phyloP scores from a whole-genome alignment of 2,797 vertebrate species.

The Acipenser oxyrinchus region DNA sequence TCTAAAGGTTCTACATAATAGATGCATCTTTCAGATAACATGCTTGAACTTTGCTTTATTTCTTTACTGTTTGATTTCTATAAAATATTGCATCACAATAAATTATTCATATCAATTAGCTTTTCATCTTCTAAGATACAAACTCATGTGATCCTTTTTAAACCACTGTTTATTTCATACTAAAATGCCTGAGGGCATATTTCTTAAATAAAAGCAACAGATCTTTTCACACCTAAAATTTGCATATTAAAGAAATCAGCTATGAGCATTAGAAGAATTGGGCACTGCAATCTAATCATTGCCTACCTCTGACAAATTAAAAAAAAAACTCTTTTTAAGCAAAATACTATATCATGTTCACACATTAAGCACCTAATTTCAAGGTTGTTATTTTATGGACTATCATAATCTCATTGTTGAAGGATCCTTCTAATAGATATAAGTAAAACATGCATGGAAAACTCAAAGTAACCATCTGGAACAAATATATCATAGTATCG shows the following conservation, averaged over 20 bases:
- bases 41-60: constrained; percentile 54
- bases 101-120: constrained; percentile 78
- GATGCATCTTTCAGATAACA: constrained; percentile 32
- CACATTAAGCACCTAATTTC: constrained; percentile 41
- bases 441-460: no score
- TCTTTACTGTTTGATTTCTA: constrained; percentile 60
- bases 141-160: constrained; percentile 84
- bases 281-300: constrained; percentile 56
- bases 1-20: constrained; percentile 34
- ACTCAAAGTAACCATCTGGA: no score
- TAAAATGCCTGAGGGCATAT: constrained; percentile 80
- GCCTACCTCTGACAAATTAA: constrained; percentile 60
- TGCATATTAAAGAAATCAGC: constrained; percentile 80
- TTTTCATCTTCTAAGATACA: constrained; percentile 84
- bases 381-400: constrained; percentile 40
- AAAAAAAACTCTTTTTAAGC: constrained; percentile 44
- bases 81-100: constrained; percentile 68
- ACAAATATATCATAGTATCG: no score
- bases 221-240: constrained; percentile 86
- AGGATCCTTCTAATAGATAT: no score
- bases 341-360: constrained; percentile 33
- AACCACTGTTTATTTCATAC: constrained; percentile 89
- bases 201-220: constrained; percentile 89
- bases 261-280: constrained; percentile 51
- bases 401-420: not conserved